A percentile compares a stretch with the other conserved stretches of the same genome.
Evolutionary conservation across 2,113 vertebrate genomes (phyloP).

Genomic region (Candoia aspera): DNA sequence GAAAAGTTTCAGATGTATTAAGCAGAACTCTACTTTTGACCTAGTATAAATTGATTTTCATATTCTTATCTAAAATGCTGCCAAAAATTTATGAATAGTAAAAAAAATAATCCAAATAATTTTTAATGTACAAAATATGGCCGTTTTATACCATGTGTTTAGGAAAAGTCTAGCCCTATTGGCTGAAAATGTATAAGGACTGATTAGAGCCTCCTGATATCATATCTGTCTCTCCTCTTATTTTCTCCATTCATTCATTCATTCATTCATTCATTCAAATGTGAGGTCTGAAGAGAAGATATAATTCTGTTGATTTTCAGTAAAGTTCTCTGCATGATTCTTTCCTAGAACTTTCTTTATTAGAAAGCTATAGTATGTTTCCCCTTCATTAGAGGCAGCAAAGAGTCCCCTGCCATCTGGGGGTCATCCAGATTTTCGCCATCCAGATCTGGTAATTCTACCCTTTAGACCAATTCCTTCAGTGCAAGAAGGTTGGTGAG

Average conservation of each 20-base stretch:
- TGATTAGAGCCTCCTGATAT: background rate
- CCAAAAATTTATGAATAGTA: background rate
- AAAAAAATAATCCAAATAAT: background rate
- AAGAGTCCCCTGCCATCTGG: background rate
- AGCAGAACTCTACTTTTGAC: conserved; percentile 24
- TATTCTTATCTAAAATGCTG: conserved; percentile 15
- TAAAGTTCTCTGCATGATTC: background rate
- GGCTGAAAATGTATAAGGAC: background rate
- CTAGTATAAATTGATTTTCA: conserved; percentile 14
- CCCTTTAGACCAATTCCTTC: background rate
- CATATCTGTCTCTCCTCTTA: background rate
- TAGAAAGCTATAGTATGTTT: background rate
- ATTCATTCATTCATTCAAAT: background rate
- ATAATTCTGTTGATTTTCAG: background rate
- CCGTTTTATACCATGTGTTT: background rate
- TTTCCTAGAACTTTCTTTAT: background rate
- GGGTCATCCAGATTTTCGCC: background rate
- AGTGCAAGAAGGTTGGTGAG: background rate
- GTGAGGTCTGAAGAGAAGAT: background rate
- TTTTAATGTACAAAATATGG: background rate
- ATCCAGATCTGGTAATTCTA: background rate
- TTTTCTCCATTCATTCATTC: background rate
- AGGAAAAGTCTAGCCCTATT: background rate
- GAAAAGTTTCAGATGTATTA: conserved; percentile 27
- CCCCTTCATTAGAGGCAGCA: background rate